Conservation (phyloP, 2,113 vertebrate species). For the Chloebia gouldiae region DNA sequence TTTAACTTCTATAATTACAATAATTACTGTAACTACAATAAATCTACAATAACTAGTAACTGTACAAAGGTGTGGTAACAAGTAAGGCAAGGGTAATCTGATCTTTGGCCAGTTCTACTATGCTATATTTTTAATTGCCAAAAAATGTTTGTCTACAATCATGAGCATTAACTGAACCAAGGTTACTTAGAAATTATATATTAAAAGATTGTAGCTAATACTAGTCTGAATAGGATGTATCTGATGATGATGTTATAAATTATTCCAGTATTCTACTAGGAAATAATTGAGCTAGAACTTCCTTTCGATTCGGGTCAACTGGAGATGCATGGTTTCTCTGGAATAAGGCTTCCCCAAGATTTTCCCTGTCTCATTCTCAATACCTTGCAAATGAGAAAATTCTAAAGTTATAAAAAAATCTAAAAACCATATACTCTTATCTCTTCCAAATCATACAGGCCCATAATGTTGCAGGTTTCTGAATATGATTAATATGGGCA, state of each 20-base stretch:
- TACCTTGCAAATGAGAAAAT: neutral
- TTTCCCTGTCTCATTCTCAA: neutral
- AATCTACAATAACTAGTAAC: neutral
- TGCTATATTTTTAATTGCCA: neutral
- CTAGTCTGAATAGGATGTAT: neutral
- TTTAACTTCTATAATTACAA: neutral
- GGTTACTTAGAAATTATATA: neutral
- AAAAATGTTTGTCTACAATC: neutral
- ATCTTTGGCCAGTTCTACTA: neutral
- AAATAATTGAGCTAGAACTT: neutral
- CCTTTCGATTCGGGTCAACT: neutral
- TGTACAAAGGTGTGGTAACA: neutral
- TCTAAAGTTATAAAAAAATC: neutral
- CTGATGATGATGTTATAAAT: neutral
- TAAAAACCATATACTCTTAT: neutral
- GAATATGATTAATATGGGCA: neutral
- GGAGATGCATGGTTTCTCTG: constrained; percentile 32
- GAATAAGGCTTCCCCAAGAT: neutral
- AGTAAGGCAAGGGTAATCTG: neutral
- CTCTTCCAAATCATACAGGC: neutral
- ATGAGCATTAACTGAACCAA: neutral
- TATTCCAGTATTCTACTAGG: neutral
- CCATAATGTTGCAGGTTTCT: neutral
- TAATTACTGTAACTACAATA: neutral
- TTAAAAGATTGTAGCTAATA: neutral